Evolutionary conservation across 2,113 vertebrate genomes (phyloP), one percentile per base, ranked within the genome.

Genomic region (Syngnathoides biaculeatus): DNA sequence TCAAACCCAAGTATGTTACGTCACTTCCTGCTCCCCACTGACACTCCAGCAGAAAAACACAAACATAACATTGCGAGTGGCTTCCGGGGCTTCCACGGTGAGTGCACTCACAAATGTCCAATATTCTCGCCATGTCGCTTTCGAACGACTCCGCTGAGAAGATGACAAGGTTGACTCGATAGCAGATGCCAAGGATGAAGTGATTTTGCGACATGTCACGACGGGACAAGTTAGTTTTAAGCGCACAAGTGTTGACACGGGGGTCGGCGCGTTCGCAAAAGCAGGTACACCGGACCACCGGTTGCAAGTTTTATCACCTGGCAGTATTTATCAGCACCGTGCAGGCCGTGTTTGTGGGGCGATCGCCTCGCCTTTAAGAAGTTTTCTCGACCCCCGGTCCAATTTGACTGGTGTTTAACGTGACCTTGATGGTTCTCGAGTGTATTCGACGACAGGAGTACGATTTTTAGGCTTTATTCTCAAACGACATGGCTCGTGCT

Each of bases 21-120:
- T 78, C 68, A 88, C 10, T 70, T 89, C 88, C 88, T 52, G 67
- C 73, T 67, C 74, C 30, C 78, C 74, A 59, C 69, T 79, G 81
- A 74, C 77, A 87, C 53, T 67, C 64, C 75, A 78, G 79, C 62
- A 79, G 77, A 77, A 76, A 2, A 88, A 87, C 78, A 84, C 84
- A 74, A 86, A 86, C 84, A 84, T 27, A 57, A 57, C 87, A 86
- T 77, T 30, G 27, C 9, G 53, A 75, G 38, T 63, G 62, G 70
- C 53, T 68, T 74, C 60, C 57, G 72, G 64, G 24, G 2, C 55
- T 5, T 17, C 17, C 55, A 79, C 68, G 83, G 84, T 85, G 79
- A 87, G 86, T 86, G 67, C 57, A 3, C 26, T 57, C 15, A 57
- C 6, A 57, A 57, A 57, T 57, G 15, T 57, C 55, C 26, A 57